A percentile compares a stretch with the other conserved stretches of the same genome.
Evolutionary conservation across 2,113 vertebrate species (phyloP).

Genomic region (Poeciliopsis retropinna): DNA sequence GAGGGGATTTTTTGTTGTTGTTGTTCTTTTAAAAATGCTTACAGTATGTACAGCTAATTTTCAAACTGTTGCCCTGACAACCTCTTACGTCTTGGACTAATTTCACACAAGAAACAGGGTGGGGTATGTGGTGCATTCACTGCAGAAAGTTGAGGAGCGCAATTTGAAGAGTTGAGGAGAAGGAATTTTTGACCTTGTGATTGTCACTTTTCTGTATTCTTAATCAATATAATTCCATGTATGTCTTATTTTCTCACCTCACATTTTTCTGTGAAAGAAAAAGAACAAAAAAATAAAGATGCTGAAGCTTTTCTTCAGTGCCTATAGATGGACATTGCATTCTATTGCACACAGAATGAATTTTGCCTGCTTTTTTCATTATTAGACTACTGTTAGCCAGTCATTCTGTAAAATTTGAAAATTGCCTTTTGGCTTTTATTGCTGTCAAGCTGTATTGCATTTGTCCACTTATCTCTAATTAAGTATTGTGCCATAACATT

Average conservation of each 20-base stretch:
- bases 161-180: no score
- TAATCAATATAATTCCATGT: not conserved
- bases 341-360: not conserved
- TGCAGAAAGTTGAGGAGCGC: constrained; percentile 10
- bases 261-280: not conserved
- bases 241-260: not conserved
- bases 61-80: constrained; percentile 2
- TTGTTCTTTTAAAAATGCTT: constrained; percentile 1
- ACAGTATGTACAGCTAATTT: not conserved
- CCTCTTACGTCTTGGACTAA: constrained; percentile 22
- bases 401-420: constrained; percentile 13
- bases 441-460: constrained; percentile 13
- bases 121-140: not conserved
- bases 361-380: constrained; percentile 10
- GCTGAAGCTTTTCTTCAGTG: not conserved
- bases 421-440: constrained; percentile 15
- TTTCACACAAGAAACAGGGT: not conserved
- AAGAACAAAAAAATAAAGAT: constrained; percentile 3
- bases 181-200: constrained; percentile 3
- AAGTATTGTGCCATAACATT: constrained; percentile 20
- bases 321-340: not conserved
- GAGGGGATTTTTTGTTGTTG: not conserved
- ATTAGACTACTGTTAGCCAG: constrained; percentile 31
- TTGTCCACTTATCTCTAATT: constrained; percentile 12
- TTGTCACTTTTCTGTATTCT: constrained; percentile 15